These are phyloP conservation scores for Sesia apiformis DNA, from an alignment of 2,888 invertebrate genomes.

Conservation along the genomic window DNA sequence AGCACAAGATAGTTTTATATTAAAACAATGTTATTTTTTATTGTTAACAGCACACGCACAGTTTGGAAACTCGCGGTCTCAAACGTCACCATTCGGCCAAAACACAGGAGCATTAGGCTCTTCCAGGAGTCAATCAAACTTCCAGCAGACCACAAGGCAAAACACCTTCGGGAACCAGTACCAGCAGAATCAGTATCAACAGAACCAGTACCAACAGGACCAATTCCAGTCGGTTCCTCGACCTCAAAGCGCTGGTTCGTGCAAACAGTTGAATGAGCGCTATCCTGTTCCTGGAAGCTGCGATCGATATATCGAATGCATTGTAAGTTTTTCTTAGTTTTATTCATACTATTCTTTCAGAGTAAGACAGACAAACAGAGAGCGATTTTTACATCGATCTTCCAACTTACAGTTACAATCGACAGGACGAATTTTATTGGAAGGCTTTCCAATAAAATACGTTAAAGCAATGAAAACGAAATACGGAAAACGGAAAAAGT, in stretches of 20 bases:
- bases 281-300: slow-evolving; percentile 81
- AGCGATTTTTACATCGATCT: too few relatives aligned
- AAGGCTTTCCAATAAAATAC: too few relatives aligned
- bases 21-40: neutral
- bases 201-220: slow-evolving; percentile 19
- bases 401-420: too few relatives aligned
- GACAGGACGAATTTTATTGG: too few relatives aligned
- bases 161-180: slow-evolving; percentile 5
- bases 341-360: too few relatives aligned
- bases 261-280: slow-evolving; percentile 81
- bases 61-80: slow-evolving; percentile 15
- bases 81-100: neutral
- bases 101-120: slow-evolving; percentile 4
- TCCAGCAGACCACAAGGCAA: slow-evolving; percentile 3
- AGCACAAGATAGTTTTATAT: too few relatives aligned
- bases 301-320: slow-evolving; percentile 83
- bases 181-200: slow-evolving; percentile 9
- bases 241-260: slow-evolving; percentile 37
- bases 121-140: slow-evolving; percentile 1
- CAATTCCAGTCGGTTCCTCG: slow-evolving; percentile 18
- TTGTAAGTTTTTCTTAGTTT: slow-evolving; percentile 39
- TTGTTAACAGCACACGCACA: slow-evolving; percentile 35
- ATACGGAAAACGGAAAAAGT: too few relatives aligned
- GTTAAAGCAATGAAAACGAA: too few relatives aligned
- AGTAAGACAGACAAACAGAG: too few relatives aligned